These are phyloP conservation scores for Hippocampus zosterae DNA, from an alignment of 2,113 vertebrate species.

Conservation along the genomic window DNA sequence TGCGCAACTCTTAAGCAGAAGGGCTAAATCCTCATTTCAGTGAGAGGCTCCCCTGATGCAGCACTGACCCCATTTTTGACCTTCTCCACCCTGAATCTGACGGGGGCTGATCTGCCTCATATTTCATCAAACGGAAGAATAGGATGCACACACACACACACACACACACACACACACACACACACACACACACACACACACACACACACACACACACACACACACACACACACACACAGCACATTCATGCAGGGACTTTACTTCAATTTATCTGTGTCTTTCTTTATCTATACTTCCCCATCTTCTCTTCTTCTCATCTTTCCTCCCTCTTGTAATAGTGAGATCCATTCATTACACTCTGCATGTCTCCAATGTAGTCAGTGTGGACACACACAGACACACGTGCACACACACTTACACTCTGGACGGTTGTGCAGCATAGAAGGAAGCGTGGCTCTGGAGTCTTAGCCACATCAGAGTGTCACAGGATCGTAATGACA, in stretches of 20 bases:
- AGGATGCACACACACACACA: constrained; percentile 9
- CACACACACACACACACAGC: no score
- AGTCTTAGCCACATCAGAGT: constrained; percentile 53
- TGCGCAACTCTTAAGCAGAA: constrained; percentile 21
- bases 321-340: constrained; percentile 27
- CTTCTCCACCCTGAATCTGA: constrained; percentile 61
- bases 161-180: not conserved
- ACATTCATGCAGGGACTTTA: constrained; percentile 5
- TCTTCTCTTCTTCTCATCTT: constrained; percentile 13
- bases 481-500: constrained; percentile 58
- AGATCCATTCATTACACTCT: constrained; percentile 40
- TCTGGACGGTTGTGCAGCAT: constrained; percentile 30
- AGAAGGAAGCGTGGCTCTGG: constrained; percentile 35
- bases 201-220: no score
- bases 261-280: constrained; percentile 33
- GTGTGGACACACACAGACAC: constrained; percentile 28
- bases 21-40: constrained; percentile 61
- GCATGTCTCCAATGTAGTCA: constrained; percentile 4
- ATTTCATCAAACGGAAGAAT: constrained; percentile 56
- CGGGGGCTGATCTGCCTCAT: constrained; percentile 64
- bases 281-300: constrained; percentile 17
- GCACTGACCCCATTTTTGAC: constrained; percentile 59
- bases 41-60: constrained; percentile 50
- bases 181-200: no score
- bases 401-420: constrained; percentile 23